Base-by-base conservation (phyloP, 92 coral and sea anemone species). In the Heliopora coerulea region DNA sequence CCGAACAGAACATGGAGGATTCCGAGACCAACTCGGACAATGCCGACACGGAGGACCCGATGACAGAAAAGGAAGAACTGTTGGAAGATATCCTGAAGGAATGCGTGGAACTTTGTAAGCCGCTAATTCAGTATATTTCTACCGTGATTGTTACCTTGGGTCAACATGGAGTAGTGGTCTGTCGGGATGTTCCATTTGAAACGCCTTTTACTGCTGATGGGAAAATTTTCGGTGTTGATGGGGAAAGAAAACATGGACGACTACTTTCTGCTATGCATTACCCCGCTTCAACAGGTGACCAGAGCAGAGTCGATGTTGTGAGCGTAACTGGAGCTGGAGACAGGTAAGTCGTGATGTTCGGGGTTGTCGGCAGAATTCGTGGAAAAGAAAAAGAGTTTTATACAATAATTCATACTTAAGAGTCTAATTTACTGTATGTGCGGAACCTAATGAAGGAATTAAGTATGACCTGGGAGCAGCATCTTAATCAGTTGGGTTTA, bases 271-370 rank as follows among this genome's bases (percentile, higher is more conserved):
- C 96, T 29, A 73, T 82, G 39, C 88, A 89, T 62, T 93, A 75
- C 78, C 95, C 95, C 73, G 88, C 89, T 46, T 54, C 65, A 31
- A 83, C 80, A 59, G 44, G 64, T 11, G 82, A 72, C 17, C 74
- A 85, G 48, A 48, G 67, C 25, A 86, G 74, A 32, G 59, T 73
- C 37, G 86, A 85, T 48, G 81, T 83, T 56, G 85, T 89, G 42
- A 90, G 88, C 54, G 88, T 93, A 56, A 89, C 96, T 9, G 98
- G 98, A 27, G 98, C 98, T 25, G 98, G 98, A 0, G 98, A 93
- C 64, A 93, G 98, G 98, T 93, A 52, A 62, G 96, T 4, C 11
- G 42, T 46, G 42, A 12, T 37, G 42, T 4, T 37, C 6, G 42
- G 12, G 42, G 42, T 37, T 5, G 42, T 37, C 6, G 42, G 42